Conservation (phyloP, 2,888 invertebrate species). For the Eupithecia abbreviata region DNA sequence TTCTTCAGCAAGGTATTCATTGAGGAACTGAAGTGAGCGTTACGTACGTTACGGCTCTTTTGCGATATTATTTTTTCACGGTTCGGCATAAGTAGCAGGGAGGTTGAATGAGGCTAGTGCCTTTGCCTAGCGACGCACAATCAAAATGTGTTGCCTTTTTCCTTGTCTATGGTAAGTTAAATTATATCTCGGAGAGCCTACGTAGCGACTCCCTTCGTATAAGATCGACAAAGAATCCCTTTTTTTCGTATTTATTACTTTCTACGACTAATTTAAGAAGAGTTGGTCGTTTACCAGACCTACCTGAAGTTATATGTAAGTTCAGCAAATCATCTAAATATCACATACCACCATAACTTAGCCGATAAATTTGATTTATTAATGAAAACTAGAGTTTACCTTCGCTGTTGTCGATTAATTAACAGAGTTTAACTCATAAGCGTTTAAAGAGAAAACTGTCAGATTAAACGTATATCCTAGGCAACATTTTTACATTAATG, state of each 20-base stretch:
- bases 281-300: no score
- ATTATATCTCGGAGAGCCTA: conserved; percentile 12
- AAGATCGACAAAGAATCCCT: background rate
- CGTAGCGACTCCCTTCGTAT: background rate
- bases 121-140: conserved; percentile 43
- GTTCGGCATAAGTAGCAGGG: conserved; percentile 56
- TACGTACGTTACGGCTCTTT: conserved; percentile 48
- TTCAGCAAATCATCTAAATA: no score
- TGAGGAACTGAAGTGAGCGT: conserved; percentile 44
- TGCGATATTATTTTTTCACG: conserved; percentile 64
- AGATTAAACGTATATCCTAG: background rate
- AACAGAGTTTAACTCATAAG: background rate
- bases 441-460: background rate
- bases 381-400: no score
- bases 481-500: conserved; percentile 37
- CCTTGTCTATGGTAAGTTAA: conserved; percentile 46
- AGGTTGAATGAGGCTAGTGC: conserved; percentile 41
- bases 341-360: no score
- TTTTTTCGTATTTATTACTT: no score
- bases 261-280: no score
- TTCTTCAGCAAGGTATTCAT: conserved; percentile 35
- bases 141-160: conserved; percentile 46
- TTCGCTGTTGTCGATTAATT: background rate
- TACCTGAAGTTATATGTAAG: no score
- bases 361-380: no score